phyloP scores from a whole-genome alignment of 2,888 invertebrate species.

The Nysson spinosus region DNA sequence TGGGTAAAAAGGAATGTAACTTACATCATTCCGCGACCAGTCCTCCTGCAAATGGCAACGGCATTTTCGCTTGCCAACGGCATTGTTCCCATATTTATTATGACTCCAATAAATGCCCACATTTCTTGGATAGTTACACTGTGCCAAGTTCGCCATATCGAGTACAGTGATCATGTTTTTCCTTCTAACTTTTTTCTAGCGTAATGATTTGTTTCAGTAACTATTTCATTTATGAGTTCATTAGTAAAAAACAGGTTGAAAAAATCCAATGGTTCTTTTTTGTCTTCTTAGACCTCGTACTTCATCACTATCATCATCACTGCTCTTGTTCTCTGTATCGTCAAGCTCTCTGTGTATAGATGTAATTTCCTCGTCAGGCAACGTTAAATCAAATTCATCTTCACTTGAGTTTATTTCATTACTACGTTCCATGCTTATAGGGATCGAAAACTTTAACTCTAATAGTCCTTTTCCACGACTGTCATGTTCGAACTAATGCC shows the following conservation, averaged over 20 bases:
- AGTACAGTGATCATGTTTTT: slow-evolving; percentile 14
- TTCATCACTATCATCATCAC: slow-evolving; percentile 12
- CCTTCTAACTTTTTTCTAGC: background rate
- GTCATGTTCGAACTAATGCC: background rate
- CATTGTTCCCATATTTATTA: no score
- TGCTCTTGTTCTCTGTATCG: background rate
- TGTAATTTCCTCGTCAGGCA: no score
- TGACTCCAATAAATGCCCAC: slow-evolving; percentile 46
- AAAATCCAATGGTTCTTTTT: slow-evolving; percentile 29
- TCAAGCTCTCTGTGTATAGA: no score
- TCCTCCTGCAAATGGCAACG: slow-evolving; percentile 26
- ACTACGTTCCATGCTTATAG: background rate
- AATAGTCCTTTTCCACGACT: slow-evolving; percentile 1
- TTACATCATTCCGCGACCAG: slow-evolving; percentile 22
- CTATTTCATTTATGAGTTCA: background rate
- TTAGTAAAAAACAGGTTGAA: slow-evolving; percentile 23
- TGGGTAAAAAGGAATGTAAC: slow-evolving; percentile 26
- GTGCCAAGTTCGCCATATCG: slow-evolving; percentile 34
- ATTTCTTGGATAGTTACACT: slow-evolving; percentile 38
- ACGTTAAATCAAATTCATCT: no score
- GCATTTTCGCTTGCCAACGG: background rate
- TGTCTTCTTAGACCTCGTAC: slow-evolving; percentile 21
- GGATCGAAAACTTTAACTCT: background rate
- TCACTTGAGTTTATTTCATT: no score
- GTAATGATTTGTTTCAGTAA: background rate